Conservation (phyloP, 2,797 vertebrate species). For the Denticeps clupeoides region DNA sequence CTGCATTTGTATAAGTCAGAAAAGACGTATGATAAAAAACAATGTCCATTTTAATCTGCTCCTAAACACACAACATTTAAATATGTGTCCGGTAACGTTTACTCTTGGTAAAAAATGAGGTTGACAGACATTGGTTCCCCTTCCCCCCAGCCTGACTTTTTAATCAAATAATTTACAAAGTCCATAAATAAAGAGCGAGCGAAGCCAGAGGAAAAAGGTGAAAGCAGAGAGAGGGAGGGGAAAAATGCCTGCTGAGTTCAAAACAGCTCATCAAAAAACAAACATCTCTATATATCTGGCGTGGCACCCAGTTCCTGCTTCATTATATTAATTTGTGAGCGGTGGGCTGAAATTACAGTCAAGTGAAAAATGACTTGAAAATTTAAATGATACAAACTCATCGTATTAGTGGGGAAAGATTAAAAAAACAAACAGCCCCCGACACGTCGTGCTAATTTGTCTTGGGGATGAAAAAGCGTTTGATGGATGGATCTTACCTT, state of each 20-base stretch:
- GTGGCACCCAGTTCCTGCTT: slow-evolving; percentile 92
- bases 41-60: slow-evolving; percentile 61
- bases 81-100: slow-evolving; percentile 53
- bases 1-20: slow-evolving; percentile 49
- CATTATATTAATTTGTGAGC: slow-evolving; percentile 99
- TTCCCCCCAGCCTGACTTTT: slow-evolving; percentile 48
- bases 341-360: slow-evolving; percentile 89
- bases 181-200: slow-evolving; percentile 63
- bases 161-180: slow-evolving; percentile 75
- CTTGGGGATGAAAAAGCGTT: slow-evolving; percentile 78
- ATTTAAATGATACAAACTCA: slow-evolving; percentile 99
- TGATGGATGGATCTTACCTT: slow-evolving; percentile 99
- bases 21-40: slow-evolving; percentile 54
- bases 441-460: slow-evolving; percentile 70
- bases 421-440: slow-evolving; percentile 96
- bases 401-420: slow-evolving; percentile 99
- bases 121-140: slow-evolving; percentile 37
- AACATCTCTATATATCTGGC: slow-evolving; percentile 80
- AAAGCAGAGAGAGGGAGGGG: slow-evolving; percentile 31
- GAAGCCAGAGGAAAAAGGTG: slow-evolving; percentile 51
- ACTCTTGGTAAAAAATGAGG: slow-evolving; percentile 55
- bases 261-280: slow-evolving; percentile 80
- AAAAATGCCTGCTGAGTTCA: slow-evolving; percentile 60
- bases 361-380: slow-evolving; percentile 99
- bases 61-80: slow-evolving; percentile 48